These are phyloP conservation scores for Mimachlamys varia DNA, from an alignment of 2,888 invertebrate genomes.

Conservation along the genomic window DNA sequence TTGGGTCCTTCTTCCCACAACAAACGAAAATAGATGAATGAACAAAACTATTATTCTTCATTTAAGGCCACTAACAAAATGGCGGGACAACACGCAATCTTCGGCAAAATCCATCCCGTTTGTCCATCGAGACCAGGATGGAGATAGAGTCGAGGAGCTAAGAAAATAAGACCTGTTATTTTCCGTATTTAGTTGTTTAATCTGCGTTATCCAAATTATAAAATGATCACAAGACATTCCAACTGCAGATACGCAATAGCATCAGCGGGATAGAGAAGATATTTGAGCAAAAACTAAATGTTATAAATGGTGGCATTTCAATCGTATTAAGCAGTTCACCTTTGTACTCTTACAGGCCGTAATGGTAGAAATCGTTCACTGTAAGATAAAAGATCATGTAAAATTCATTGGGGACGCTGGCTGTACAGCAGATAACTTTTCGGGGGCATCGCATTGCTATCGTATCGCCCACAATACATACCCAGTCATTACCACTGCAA, in stretches of 20 bases:
- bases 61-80: not conserved
- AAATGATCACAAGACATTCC: not conserved
- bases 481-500: not conserved
- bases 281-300: not conserved
- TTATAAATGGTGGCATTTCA: not conserved
- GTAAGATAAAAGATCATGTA: conserved; percentile 16
- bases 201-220: not conserved
- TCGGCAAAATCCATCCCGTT: not conserved
- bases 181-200: not conserved
- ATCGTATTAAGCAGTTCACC: not conserved
- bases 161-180: not conserved
- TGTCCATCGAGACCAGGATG: not conserved
- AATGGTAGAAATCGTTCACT: not conserved
- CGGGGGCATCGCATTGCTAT: not conserved
- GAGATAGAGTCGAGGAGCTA: not conserved
- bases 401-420: not conserved
- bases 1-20: not conserved
- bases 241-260: not conserved
- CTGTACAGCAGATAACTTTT: not conserved
- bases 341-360: not conserved
- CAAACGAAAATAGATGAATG: conserved; percentile 18
- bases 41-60: conserved; percentile 24
- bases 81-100: not conserved
- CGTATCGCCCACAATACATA: not conserved
- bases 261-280: not conserved